Evolutionary conservation across 2,113 vertebrate species (phyloP).

Genomic region (Hiodon tergisus): DNA sequence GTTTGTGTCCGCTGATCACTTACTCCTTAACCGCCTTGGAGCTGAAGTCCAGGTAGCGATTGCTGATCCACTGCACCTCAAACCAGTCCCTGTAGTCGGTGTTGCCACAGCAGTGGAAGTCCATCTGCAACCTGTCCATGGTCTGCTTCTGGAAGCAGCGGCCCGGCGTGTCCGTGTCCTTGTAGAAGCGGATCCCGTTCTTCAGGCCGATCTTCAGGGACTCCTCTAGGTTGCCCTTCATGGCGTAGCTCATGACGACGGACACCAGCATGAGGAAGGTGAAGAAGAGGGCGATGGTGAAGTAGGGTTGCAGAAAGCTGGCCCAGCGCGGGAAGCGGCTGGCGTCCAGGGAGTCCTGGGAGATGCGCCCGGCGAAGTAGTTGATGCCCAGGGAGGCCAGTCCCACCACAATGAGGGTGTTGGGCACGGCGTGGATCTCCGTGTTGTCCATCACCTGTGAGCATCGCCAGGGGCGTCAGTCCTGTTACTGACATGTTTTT

Average conservation of each 20-base stretch:
- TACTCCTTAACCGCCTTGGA: conserved; percentile 74
- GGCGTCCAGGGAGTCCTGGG: conserved; percentile 66
- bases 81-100: conserved; percentile 75
- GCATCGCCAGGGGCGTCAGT: background rate
- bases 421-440: conserved; percentile 62
- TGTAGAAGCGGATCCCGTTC: conserved; percentile 73
- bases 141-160: conserved; percentile 76
- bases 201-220: conserved; percentile 69
- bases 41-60: conserved; percentile 72
- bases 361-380: conserved; percentile 63
- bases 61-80: conserved; percentile 78
- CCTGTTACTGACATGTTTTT: background rate
- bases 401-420: conserved; percentile 68
- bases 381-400: conserved; percentile 70
- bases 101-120: conserved; percentile 74
- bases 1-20: conserved; percentile 37
- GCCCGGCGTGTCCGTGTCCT: conserved; percentile 74
- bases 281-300: conserved; percentile 58
- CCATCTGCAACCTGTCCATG: conserved; percentile 74
- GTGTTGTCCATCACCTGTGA: conserved; percentile 70
- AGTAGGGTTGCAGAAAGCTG: conserved; percentile 64
- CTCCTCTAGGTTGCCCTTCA: conserved; percentile 66
- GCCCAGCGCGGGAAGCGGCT: conserved; percentile 68
- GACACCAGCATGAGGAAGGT: conserved; percentile 62
- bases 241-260: conserved; percentile 65